Conservation (phyloP, 2,797 vertebrate genomes). For the Lepilemur septentrionalis region DNA sequence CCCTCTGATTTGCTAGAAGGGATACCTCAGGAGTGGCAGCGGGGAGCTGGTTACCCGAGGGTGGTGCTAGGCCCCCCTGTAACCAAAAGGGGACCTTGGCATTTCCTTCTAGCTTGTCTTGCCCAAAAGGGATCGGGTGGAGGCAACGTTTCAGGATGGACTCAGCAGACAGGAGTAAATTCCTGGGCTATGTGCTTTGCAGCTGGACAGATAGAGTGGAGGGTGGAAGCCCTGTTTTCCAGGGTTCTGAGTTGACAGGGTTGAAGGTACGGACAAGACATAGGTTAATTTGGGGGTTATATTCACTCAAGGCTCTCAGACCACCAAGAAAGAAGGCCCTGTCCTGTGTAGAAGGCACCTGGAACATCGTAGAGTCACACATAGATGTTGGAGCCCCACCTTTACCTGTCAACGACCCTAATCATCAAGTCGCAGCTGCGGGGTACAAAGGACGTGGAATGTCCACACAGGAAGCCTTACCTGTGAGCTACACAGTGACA, state of each 20-base stretch:
- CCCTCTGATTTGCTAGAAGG: neutral
- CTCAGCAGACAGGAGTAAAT: neutral
- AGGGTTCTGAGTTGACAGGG: neutral
- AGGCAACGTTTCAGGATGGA: neutral
- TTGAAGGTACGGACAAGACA: neutral
- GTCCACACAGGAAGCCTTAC: neutral
- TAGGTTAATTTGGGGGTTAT: neutral
- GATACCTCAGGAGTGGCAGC: too few species aligned
- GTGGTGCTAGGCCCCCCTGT: neutral
- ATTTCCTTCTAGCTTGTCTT: neutral
- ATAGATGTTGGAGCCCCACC: fast-evolving
- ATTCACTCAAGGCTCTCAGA: neutral
- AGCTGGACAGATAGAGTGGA: neutral
- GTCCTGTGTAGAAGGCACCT: neutral
- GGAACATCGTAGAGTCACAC: neutral
- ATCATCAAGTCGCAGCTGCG: fast-evolving
- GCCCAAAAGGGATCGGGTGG: neutral
- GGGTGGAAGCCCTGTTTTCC: neutral
- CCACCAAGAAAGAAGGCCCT: neutral
- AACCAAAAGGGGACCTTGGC: neutral
- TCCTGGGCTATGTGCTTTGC: neutral
- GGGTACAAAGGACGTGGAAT: neutral
- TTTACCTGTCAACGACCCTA: neutral
- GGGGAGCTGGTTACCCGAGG: neutral
- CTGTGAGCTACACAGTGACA: neutral